A percentile compares a stretch with the other conserved stretches of the same genome.
phyloP scores from a whole-genome alignment of 1,140 invertebrate species.

The Bombus picipes region DNA sequence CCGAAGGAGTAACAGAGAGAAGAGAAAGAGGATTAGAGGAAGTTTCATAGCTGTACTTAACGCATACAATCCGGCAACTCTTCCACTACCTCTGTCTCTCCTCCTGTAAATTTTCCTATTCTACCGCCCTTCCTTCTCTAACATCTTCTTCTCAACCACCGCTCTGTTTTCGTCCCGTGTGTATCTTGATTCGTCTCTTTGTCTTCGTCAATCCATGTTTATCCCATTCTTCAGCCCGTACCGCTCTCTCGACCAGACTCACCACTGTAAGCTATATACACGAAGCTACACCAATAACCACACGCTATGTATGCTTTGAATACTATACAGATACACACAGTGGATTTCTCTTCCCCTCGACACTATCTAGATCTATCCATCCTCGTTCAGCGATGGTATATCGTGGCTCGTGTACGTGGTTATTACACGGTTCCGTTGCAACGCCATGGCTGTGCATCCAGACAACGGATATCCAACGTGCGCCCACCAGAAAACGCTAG shows the following conservation, averaged over 20 bases:
- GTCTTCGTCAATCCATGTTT: slow-evolving; percentile 18
- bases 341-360: background rate
- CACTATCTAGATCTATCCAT: background rate
- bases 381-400: slow-evolving; percentile 29
- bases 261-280: background rate
- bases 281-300: background rate
- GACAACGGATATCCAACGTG: slow-evolving; percentile 43
- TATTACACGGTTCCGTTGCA: slow-evolving; percentile 66
- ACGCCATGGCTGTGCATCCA: slow-evolving; percentile 35
- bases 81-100: background rate
- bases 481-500: slow-evolving; percentile 32
- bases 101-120: slow-evolving; percentile 16
- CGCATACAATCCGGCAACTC: slow-evolving; percentile 45
- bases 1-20: background rate
- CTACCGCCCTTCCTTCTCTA: background rate
- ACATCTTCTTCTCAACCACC: background rate
- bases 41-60: slow-evolving; percentile 57
- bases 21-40: background rate
- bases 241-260: background rate
- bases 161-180: background rate
- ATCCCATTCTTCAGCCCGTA: slow-evolving; percentile 25
- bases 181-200: background rate
- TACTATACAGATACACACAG: background rate
- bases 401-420: slow-evolving; percentile 55
- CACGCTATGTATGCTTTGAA: background rate